phyloP scores from a whole-genome alignment of 2,888 invertebrate genomes.

The Buathra laborator region DNA sequence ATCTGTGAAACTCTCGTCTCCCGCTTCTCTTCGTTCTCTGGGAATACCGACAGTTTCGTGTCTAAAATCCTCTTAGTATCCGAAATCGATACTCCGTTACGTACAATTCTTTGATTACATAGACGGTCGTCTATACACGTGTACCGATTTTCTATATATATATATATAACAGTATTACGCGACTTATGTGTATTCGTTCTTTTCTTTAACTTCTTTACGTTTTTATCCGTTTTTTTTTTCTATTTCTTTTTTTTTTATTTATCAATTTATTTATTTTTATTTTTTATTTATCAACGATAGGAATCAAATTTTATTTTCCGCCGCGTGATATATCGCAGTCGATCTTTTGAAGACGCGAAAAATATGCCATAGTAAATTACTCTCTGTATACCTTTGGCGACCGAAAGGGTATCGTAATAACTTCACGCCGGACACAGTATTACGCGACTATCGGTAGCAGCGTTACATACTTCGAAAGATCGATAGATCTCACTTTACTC shows the following conservation, averaged over 20 bases:
- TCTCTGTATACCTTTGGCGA: neutral
- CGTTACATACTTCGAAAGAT: neutral
- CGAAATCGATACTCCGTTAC: slow-evolving; percentile 40
- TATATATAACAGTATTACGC: neutral
- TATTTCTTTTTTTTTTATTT: no score
- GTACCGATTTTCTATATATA: neutral
- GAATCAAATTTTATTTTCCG: neutral
- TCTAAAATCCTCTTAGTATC: slow-evolving; percentile 34
- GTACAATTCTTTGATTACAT: neutral
- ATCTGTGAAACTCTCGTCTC: slow-evolving; percentile 1
- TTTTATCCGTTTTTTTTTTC: no score
- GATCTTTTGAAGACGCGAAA: neutral
- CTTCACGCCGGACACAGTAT: neutral
- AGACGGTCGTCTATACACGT: neutral
- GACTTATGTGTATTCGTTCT: neutral
- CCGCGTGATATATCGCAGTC: neutral
- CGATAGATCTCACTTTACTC: slow-evolving; percentile 6
- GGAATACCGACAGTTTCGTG: slow-evolving; percentile 30
- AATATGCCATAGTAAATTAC: neutral
- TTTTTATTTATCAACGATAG: neutral
- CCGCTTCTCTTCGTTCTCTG: neutral
- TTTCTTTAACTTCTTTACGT: no score
- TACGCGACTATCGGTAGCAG: neutral
- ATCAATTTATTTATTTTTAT: no score
- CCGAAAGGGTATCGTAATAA: neutral